phyloP scores from a whole-genome alignment of 2,113 vertebrate genomes.

The Pterocles burchelli region DNA sequence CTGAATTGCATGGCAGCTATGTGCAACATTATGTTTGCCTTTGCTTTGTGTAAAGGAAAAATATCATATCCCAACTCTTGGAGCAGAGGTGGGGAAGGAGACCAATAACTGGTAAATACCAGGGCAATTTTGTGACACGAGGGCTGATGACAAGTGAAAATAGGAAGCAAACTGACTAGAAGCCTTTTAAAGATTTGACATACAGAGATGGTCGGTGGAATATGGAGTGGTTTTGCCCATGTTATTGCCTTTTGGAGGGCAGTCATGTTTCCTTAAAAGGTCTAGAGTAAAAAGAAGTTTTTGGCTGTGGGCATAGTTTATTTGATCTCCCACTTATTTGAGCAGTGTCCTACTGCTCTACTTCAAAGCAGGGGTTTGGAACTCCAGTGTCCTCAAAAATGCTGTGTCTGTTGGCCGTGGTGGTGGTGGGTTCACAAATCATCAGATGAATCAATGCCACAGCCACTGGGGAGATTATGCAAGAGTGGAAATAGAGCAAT shows the following conservation, averaged over 20 bases:
- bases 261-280: background rate
- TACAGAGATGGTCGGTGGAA: background rate
- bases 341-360: conserved; percentile 18
- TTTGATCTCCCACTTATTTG: conserved; percentile 55
- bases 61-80: background rate
- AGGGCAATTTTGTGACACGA: background rate
- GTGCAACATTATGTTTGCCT: background rate
- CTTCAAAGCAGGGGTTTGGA: conserved; percentile 62
- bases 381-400: conserved; percentile 22
- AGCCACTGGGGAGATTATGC: background rate
- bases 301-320: background rate
- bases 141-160: background rate
- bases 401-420: background rate
- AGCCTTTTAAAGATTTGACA: background rate
- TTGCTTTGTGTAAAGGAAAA: background rate
- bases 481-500: background rate
- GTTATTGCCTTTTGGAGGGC: background rate
- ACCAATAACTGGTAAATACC: background rate
- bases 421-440: background rate
- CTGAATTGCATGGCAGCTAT: background rate
- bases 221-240: background rate
- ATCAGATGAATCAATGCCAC: background rate
- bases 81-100: background rate
- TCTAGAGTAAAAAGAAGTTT: conserved; percentile 18
- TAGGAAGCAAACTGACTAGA: background rate